phyloP scores from a whole-genome alignment of 2,888 invertebrate genomes.

The Cactoblastis cactorum region DNA sequence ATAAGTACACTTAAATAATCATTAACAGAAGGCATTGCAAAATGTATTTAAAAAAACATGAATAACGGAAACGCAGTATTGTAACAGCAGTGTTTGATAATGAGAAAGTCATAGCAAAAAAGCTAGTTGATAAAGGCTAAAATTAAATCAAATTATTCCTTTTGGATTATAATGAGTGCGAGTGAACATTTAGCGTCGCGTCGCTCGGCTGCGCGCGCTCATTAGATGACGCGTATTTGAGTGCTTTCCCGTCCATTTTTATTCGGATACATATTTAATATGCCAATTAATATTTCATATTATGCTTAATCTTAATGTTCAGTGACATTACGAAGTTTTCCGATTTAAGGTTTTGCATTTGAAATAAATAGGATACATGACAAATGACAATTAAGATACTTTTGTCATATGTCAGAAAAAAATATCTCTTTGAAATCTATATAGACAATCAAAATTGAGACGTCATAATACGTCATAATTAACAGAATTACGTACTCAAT shows the following conservation, averaged over 20 bases:
- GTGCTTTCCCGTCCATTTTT: not conserved
- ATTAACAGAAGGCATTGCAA: no score
- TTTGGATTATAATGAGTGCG: not conserved
- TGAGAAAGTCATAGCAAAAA: not conserved
- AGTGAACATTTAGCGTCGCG: not conserved
- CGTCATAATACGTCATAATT: no score
- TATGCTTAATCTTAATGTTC: conserved; percentile 22
- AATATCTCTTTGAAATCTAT: no score
- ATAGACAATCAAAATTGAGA: no score
- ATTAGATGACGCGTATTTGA: not conserved
- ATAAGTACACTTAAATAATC: not conserved
- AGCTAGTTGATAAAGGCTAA: not conserved
- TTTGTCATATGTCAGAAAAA: no score
- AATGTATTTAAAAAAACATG: no score
- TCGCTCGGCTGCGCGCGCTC: not conserved
- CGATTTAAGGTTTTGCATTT: not conserved
- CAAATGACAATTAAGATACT: no score
- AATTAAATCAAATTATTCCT: not conserved
- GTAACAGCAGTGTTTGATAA: not conserved
- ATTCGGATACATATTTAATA: not conserved
- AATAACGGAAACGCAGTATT: not conserved
- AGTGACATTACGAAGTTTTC: not conserved
- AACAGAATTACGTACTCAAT: no score
- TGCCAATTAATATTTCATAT: not conserved
- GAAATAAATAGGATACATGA: no score